phyloP scores from a whole-genome alignment of 23 tunicate genomes.

The Pegea sp. region DNA sequence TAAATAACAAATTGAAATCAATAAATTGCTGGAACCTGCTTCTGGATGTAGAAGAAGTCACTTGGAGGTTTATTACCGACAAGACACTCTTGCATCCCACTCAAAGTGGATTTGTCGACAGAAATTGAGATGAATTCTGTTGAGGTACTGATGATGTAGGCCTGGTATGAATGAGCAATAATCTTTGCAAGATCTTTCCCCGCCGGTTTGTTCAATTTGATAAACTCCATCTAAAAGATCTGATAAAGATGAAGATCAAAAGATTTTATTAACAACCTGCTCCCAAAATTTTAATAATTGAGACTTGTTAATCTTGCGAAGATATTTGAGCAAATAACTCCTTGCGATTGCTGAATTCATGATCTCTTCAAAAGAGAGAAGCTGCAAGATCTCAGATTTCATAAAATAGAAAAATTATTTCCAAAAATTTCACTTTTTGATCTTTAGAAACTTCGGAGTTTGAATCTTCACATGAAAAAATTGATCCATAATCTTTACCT shows the following conservation, averaged over 20 bases:
- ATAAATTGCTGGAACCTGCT: slow-evolving; percentile 15
- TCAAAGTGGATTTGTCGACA: slow-evolving; percentile 31
- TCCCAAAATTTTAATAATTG: slow-evolving; percentile 63
- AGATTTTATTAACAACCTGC: slow-evolving; percentile 19
- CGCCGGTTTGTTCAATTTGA: slow-evolving; percentile 17
- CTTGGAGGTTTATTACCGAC: slow-evolving; percentile 49
- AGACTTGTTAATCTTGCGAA: slow-evolving; percentile 41
- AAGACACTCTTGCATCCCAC: slow-evolving; percentile 79
- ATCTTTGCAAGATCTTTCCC: slow-evolving; percentile 63
- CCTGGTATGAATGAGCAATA: slow-evolving; percentile 44
- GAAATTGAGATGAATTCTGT: slow-evolving; percentile 35
- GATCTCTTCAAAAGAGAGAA: slow-evolving; percentile 52
- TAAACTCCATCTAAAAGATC: slow-evolving; percentile 48
- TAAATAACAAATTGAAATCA: no score
- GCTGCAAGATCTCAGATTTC: slow-evolving; percentile 1
- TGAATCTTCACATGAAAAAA: slow-evolving; percentile 4
- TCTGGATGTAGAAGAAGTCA: slow-evolving; percentile 48
- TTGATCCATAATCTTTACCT: slow-evolving; percentile 35
- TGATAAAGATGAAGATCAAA: no score
- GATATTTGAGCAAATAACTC: slow-evolving; percentile 59
- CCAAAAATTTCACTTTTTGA: not conserved
- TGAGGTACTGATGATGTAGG: slow-evolving; percentile 30
- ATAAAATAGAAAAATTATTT: not conserved
- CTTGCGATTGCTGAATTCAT: slow-evolving; percentile 72
- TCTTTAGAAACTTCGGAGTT: not conserved